phyloP scores from a whole-genome alignment of 2,797 vertebrate genomes.

The Gastrophryne carolinensis region DNA sequence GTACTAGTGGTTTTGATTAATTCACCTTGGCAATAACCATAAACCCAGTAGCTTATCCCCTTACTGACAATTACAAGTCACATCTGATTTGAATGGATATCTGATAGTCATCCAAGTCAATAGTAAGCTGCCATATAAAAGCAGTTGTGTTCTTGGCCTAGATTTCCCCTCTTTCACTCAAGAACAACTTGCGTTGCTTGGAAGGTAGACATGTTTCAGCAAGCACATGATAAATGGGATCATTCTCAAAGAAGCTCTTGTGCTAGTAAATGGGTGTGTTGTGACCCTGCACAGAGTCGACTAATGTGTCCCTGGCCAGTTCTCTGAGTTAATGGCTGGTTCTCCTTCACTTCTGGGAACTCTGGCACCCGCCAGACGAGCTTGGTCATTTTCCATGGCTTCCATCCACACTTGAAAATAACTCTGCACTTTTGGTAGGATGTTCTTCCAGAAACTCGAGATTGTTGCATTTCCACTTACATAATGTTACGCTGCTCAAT shows the following conservation, averaged over 20 bases:
- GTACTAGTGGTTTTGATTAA: too few relatives aligned
- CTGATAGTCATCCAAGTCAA: neutral
- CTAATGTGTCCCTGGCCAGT: neutral
- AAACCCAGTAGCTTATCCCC: too few relatives aligned
- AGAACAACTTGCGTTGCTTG: neutral
- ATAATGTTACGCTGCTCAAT: neutral
- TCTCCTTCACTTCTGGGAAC: constrained; percentile 25
- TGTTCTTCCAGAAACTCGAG: neutral
- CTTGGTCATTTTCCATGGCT: neutral
- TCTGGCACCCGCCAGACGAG: neutral
- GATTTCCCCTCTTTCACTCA: neutral
- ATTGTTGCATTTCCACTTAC: constrained; percentile 1
- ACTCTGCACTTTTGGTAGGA: neutral
- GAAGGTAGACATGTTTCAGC: neutral
- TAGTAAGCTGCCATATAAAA: neutral
- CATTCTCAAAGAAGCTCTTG: neutral
- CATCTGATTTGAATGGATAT: neutral
- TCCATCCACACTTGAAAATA: constrained; percentile 7
- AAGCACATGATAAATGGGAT: neutral
- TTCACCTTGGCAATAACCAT: too few relatives aligned
- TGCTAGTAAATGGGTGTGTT: neutral
- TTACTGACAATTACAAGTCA: too few relatives aligned
- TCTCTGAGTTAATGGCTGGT: neutral
- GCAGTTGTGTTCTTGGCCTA: neutral
- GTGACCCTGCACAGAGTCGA: neutral